Percentiles rank a stretch among this genome's conserved stretches.
Conservation (phyloP, 2,888 invertebrate genomes). For the Chirona hameri region DNA sequence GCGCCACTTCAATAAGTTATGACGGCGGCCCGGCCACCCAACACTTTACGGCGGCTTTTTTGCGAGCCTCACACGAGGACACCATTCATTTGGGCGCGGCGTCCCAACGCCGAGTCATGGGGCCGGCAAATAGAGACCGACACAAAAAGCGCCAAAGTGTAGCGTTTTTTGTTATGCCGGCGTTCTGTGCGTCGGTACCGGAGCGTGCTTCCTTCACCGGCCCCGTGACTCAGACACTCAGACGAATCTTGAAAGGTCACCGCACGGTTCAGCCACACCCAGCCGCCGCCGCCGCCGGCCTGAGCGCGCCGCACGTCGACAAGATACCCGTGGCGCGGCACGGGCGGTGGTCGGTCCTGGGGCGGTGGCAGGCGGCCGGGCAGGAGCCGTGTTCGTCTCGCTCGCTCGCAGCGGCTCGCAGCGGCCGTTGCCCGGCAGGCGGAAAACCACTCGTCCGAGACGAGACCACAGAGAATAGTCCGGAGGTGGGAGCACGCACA, state of each 20-base stretch:
- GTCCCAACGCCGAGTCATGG: not conserved
- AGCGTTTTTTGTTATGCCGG: not conserved
- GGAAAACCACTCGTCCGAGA: not conserved
- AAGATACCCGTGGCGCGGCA: not conserved
- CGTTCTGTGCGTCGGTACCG: not conserved
- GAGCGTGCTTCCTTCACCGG: not conserved
- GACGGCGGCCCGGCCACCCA: not conserved
- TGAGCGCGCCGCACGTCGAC: not conserved
- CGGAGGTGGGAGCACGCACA: not conserved
- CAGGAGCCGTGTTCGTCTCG: not conserved
- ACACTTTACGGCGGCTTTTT: not conserved
- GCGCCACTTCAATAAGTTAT: not conserved
- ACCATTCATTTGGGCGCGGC: constrained; percentile 2
- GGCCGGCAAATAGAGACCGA: not conserved
- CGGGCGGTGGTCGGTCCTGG: not conserved
- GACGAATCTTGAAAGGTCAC: no score
- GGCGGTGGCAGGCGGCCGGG: not conserved
- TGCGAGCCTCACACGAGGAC: not conserved
- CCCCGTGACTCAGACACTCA: not conserved
- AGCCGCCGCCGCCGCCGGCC: not conserved
- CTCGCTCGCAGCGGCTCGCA: not conserved
- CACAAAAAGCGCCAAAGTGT: not conserved
- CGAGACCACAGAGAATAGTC: not conserved
- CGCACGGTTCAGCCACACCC: not conserved
- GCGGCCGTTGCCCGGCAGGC: not conserved